Evolutionary conservation across 2,797 vertebrate genomes (phyloP).

Genomic region (Cirrhinus mrigala): DNA sequence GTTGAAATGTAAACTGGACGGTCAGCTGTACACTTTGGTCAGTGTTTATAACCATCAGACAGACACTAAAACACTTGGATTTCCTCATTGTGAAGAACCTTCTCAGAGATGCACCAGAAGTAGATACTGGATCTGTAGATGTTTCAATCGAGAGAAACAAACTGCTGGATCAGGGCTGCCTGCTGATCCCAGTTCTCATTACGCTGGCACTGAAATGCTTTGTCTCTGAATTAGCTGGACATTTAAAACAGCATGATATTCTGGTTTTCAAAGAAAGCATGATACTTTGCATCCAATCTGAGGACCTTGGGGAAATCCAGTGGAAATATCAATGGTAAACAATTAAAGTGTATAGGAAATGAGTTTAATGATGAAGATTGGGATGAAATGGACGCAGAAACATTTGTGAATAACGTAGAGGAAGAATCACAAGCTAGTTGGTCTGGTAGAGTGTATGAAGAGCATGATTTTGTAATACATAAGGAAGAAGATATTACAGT

Average conservation of each 20-base stretch:
- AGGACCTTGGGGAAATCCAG: background rate
- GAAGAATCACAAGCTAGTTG: background rate
- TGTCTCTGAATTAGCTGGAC: background rate
- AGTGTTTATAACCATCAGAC: no score
- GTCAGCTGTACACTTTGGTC: background rate
- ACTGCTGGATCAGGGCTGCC: background rate
- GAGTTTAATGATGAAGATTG: background rate
- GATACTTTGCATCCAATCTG: background rate
- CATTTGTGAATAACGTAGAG: background rate
- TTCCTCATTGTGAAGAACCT: constrained; percentile 8
- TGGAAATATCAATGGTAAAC: background rate
- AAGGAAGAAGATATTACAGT: background rate
- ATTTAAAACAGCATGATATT: background rate
- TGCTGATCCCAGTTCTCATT: constrained; percentile 2
- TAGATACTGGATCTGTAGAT: background rate
- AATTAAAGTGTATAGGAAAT: no score
- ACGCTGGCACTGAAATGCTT: background rate
- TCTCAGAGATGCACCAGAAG: background rate
- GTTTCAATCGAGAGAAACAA: background rate
- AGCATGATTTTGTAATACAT: background rate
- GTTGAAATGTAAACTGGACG: background rate
- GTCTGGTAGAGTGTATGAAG: background rate
- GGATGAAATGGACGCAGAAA: background rate
- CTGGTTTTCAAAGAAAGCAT: background rate
- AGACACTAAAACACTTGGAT: background rate